phyloP scores from a whole-genome alignment of 1,140 invertebrate genomes.

The Drosophila varians region DNA sequence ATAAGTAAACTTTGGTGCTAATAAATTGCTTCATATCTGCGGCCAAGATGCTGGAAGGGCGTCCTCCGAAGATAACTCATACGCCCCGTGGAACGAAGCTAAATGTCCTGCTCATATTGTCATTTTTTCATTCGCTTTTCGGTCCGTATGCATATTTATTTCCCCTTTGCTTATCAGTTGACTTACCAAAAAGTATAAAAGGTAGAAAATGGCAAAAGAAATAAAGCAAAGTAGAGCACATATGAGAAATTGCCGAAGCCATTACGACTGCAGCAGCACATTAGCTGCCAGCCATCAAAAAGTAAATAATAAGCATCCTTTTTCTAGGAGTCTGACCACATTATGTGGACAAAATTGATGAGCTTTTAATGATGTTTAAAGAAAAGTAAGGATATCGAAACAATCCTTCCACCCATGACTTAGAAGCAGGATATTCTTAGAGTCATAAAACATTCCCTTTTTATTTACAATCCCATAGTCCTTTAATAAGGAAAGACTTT shows the following conservation, averaged over 20 bases:
- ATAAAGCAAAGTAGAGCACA: slow-evolving; percentile 58
- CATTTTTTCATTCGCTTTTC: slow-evolving; percentile 17
- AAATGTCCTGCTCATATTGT: slow-evolving; percentile 16
- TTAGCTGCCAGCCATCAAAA: slow-evolving; percentile 36
- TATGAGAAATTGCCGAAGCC: slow-evolving; percentile 75
- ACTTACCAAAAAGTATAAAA: slow-evolving; percentile 56
- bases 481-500: slow-evolving; percentile 13
- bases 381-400: background rate
- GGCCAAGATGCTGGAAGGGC: slow-evolving; percentile 19
- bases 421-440: background rate
- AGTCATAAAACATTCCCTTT: no score
- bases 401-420: background rate
- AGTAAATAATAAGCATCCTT: background rate
- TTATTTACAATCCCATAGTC: background rate
- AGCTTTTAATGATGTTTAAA: background rate
- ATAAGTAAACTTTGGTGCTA: slow-evolving; percentile 73
- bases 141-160: slow-evolving; percentile 76
- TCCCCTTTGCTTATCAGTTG: slow-evolving; percentile 73
- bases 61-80: slow-evolving; percentile 66
- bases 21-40: slow-evolving; percentile 79
- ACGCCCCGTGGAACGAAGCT: slow-evolving; percentile 50
- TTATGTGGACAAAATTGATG: background rate
- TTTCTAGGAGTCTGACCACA: background rate
- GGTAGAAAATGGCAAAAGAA: slow-evolving; percentile 19
- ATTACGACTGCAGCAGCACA: slow-evolving; percentile 69